phyloP scores from a whole-genome alignment of 2,113 vertebrate genomes.

The Anseranas semipalmata region DNA sequence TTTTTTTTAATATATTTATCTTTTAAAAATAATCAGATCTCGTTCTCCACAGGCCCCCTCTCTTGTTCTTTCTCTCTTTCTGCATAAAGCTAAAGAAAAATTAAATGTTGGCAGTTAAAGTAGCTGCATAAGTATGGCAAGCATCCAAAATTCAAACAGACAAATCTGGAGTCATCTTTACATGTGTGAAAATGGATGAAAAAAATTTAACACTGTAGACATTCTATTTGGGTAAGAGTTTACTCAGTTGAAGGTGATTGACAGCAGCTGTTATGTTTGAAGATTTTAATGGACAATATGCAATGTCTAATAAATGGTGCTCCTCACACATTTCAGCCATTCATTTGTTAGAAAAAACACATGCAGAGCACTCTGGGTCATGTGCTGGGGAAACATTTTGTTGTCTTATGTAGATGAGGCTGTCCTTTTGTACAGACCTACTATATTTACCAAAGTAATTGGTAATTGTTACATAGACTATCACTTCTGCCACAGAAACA shows the following conservation, averaged over 20 bases:
- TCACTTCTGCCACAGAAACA: conserved; percentile 18
- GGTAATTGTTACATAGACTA: conserved; percentile 49
- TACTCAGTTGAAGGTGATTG: conserved; percentile 14
- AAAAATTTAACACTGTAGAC: conserved; percentile 33
- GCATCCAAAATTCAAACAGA: conserved; percentile 29
- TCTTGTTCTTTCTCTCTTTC: not conserved
- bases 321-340: not conserved
- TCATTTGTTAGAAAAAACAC: conserved; percentile 37
- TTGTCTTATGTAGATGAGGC: conserved; percentile 3
- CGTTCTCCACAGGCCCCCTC: not conserved
- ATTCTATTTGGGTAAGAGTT: conserved; percentile 3
- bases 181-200: conserved; percentile 31
- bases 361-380: conserved; percentile 5
- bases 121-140: conserved; percentile 59
- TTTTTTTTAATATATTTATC: conserved; percentile 36
- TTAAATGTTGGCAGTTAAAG: conserved; percentile 51
- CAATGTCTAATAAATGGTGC: conserved; percentile 6
- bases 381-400: not conserved
- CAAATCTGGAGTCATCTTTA: conserved; percentile 3
- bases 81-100: conserved; percentile 36
- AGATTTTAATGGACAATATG: not conserved
- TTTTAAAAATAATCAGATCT: conserved; percentile 6
- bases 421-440: conserved; percentile 10
- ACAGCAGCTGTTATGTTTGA: conserved; percentile 1
- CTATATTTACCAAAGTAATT: conserved; percentile 51